Conservation (phyloP, 2,797 vertebrate genomes). For the Sebastes hubbsi region DNA sequence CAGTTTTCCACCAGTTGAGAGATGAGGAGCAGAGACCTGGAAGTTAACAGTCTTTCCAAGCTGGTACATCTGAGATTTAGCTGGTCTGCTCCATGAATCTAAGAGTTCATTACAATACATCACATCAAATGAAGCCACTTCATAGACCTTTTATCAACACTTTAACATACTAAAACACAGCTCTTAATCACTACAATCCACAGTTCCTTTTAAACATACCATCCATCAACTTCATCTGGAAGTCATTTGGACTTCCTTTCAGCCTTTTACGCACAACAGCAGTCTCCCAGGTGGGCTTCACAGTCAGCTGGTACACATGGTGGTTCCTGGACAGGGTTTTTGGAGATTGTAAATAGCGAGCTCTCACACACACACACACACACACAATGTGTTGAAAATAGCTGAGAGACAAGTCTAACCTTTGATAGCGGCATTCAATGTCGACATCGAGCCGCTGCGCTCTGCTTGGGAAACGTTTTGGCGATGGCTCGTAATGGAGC, state of each 20-base stretch:
- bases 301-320: conserved; percentile 69
- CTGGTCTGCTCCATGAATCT: conserved; percentile 71
- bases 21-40: conserved; percentile 67
- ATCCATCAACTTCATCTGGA: conserved; percentile 75
- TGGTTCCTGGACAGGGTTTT: conserved; percentile 58
- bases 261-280: conserved; percentile 62
- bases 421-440: conserved; percentile 77
- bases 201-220: conserved; percentile 51
- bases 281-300: conserved; percentile 75
- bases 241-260: conserved; percentile 49
- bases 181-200: background rate
- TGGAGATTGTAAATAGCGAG: background rate
- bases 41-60: conserved; percentile 75
- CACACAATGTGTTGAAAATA: background rate
- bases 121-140: background rate
- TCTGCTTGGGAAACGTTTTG: conserved; percentile 20
- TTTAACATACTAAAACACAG: background rate
- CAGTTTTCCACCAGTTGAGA: conserved; percentile 57
- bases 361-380: background rate
- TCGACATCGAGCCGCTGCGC: conserved; percentile 50
- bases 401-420: conserved; percentile 48
- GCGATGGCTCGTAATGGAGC: conserved; percentile 70
- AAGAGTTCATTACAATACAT: background rate
- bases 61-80: conserved; percentile 50
- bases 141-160: background rate